Evolutionary conservation across 2,888 invertebrate genomes (phyloP).

Genomic region (Unio delphinus): DNA sequence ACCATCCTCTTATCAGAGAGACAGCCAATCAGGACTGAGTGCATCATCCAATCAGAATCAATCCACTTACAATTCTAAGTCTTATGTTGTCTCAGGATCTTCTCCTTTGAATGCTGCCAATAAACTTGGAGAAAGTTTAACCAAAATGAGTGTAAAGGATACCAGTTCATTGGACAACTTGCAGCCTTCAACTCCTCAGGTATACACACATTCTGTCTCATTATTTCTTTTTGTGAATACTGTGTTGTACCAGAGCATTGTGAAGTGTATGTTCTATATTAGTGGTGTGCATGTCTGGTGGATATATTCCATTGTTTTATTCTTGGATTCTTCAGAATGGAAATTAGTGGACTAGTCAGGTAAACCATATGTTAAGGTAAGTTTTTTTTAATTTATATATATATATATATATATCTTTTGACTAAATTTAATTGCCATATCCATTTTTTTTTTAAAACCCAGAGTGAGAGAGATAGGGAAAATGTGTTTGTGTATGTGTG

Average conservation of each 20-base stretch:
- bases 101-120: slow-evolving; percentile 40
- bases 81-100: slow-evolving; percentile 27
- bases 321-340: background rate
- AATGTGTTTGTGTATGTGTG: no score
- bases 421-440: no score
- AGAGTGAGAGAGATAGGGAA: no score
- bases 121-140: slow-evolving; percentile 64
- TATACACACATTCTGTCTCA: slow-evolving; percentile 5
- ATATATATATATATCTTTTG: no score
- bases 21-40: slow-evolving; percentile 21
- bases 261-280: no score
- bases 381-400: no score
- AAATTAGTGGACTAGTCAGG: slow-evolving; percentile 1
- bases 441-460: no score
- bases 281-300: no score
- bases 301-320: background rate
- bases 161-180: slow-evolving; percentile 35
- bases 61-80: slow-evolving; percentile 53
- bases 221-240: no score
- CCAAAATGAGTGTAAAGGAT: slow-evolving; percentile 66
- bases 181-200: slow-evolving; percentile 40
- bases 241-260: no score
- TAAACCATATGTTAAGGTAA: background rate
- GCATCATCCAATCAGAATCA: slow-evolving; percentile 49
- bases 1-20: background rate